These are phyloP conservation scores for Pyrrhura leucotis DNA, from an alignment of 2,797 vertebrate genomes.

Conservation along the genomic window DNA sequence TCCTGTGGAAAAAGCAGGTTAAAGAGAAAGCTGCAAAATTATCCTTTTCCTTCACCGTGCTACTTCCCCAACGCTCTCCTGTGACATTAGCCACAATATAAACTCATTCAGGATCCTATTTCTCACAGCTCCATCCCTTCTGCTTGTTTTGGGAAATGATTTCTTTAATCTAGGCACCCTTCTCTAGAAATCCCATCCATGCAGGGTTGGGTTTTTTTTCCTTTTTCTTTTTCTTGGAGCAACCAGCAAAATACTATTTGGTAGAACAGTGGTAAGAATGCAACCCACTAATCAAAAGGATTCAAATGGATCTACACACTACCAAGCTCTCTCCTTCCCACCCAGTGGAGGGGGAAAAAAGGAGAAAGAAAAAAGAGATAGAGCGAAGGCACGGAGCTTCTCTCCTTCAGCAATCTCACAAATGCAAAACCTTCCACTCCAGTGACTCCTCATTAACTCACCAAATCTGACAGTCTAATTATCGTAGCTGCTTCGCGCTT, in stretches of 20 bases:
- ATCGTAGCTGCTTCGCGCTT: constrained; percentile 74
- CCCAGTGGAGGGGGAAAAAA: constrained; percentile 52
- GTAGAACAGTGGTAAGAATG: constrained; percentile 62
- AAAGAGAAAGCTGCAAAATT: constrained; percentile 13
- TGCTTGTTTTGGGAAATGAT: neutral
- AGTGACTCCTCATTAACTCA: constrained; percentile 83
- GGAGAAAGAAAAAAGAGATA: constrained; percentile 55
- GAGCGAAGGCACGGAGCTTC: constrained; percentile 54
- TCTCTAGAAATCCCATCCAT: constrained; percentile 45
- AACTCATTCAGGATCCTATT: neutral
- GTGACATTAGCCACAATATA: neutral
- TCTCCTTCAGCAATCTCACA: constrained; percentile 72
- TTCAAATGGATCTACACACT: constrained; percentile 66
- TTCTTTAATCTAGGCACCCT: constrained; percentile 30
- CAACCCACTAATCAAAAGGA: constrained; percentile 76
- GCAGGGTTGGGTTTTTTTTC: neutral
- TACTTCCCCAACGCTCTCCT: neutral
- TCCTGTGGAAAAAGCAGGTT: constrained; percentile 69
- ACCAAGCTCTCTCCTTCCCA: constrained; percentile 71
- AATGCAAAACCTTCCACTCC: constrained; percentile 75
- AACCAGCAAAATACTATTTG: constrained; percentile 37
- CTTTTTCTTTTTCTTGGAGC: neutral
- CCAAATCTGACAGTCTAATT: constrained; percentile 85
- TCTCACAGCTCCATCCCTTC: neutral
- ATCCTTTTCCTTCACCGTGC: neutral